Percentiles rank a stretch among this genome's conserved stretches.
These are phyloP conservation scores for Calyptommatus sinebrachiatus DNA, from an alignment of 2,113 vertebrate genomes.

Conservation along the genomic window DNA sequence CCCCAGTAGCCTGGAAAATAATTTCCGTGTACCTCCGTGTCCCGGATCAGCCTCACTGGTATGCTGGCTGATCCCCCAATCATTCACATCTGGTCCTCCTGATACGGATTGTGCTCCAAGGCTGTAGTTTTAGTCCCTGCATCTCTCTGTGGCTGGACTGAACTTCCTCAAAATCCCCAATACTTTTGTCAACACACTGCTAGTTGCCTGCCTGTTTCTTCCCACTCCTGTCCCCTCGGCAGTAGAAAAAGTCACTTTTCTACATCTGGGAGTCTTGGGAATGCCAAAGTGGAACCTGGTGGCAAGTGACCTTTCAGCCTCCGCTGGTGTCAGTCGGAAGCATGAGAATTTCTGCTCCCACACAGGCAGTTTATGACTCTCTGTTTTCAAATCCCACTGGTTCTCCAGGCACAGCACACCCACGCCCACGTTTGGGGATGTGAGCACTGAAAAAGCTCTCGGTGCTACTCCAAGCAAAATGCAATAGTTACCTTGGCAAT, in stretches of 20 bases:
- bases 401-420: constrained; percentile 57
- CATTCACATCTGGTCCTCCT: no score
- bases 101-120: no score
- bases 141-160: neutral
- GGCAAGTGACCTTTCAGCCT: constrained; percentile 33
- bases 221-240: neutral
- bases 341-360: constrained; percentile 43
- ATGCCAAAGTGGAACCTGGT: neutral
- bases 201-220: neutral
- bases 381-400: constrained; percentile 52
- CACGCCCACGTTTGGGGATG: constrained; percentile 49
- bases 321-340: constrained; percentile 18
- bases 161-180: no score
- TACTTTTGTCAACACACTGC: neutral
- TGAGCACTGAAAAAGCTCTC: constrained; percentile 33
- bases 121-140: no score
- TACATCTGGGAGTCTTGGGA: neutral
- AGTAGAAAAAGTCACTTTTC: neutral
- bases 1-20: no score
- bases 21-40: no score
- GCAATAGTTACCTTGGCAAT: constrained; percentile 66
- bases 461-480: constrained; percentile 46
- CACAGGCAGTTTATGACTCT: constrained; percentile 42
- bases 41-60: no score
- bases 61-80: no score